Evolutionary conservation across 2,113 vertebrate genomes (phyloP), one percentile per base, ranked within the genome.

Genomic region (Centropristis striata): DNA sequence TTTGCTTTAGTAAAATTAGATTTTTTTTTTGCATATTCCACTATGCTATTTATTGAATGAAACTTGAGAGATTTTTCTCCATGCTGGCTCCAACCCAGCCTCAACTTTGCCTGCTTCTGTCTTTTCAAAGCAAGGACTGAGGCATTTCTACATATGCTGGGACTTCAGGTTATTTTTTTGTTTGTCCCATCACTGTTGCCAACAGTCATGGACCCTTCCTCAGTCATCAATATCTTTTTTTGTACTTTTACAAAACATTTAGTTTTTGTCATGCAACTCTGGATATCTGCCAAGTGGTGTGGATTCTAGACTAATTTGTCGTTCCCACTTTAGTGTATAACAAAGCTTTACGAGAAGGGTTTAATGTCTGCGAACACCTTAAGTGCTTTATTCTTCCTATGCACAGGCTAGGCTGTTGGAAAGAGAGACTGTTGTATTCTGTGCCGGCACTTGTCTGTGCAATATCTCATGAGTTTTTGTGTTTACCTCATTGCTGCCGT

Each of bases 381-480:
- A 99, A 99, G 98, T 99, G 98, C 98, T 99, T 99, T 99, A 98
- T 96, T 95, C 96, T 96, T 95, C 96, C 97, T 98, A 97, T 99
- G 97, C 97, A 99, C 96, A 96, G 97, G 95, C 96, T 97, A 96
- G 61, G 91, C 95, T 96, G 95, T 95, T 93, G 83, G 89, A 92
- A 90, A 90, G 86, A 88, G 95, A 95, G 97, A 98, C 97, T 98
- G 96, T 98, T 97, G 95, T 96, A 94, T 97, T 97, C 95, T 96
- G 95, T 96, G 96, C 96, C 93, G 92, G 95, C 94, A 94, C 95
- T 89, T 72, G 96, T 97, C 96, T 98, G 97, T 98, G 97, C 96
- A 97, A 95, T 96, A 96, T 82, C 89, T 94, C 90, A 93, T 86
- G 91, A 89, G 93, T 92, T 94, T 90, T 81, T 88, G 84, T 78